Evolutionary conservation across 2,797 vertebrate species (phyloP).

Genomic region (Xerus rutilus): DNA sequence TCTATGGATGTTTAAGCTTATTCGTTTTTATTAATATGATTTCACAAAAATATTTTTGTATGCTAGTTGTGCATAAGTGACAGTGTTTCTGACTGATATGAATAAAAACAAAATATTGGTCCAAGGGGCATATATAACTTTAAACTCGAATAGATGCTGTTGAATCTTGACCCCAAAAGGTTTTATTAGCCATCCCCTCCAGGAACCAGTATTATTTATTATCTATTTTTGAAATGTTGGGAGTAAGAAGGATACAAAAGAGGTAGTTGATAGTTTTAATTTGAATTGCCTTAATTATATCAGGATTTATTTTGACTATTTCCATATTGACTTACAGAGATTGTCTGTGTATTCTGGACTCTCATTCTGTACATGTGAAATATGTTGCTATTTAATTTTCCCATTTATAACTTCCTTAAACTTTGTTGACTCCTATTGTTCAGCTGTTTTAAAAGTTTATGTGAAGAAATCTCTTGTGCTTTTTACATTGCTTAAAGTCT

Average conservation of each 20-base stretch:
- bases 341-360: not conserved
- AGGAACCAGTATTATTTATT: not conserved
- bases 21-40: not conserved
- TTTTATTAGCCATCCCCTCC: not conserved
- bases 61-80: not conserved
- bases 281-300: not conserved
- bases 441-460: not conserved
- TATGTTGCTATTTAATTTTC: not conserved
- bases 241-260: not conserved
- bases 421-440: not conserved
- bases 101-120: not conserved
- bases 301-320: not conserved
- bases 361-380: not conserved
- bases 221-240: not conserved
- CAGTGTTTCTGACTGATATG: not conserved
- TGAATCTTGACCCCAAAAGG: not conserved
- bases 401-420: not conserved
- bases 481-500: not conserved
- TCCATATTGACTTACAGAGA: not conserved
- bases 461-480: not conserved
- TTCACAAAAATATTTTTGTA: not conserved
- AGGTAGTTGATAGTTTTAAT: not conserved
- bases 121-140: not conserved
- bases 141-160: not conserved
- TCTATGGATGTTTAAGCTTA: not conserved